Evolutionary conservation across 2,888 invertebrate species (phyloP).

Genomic region (Oscheius onirici): DNA sequence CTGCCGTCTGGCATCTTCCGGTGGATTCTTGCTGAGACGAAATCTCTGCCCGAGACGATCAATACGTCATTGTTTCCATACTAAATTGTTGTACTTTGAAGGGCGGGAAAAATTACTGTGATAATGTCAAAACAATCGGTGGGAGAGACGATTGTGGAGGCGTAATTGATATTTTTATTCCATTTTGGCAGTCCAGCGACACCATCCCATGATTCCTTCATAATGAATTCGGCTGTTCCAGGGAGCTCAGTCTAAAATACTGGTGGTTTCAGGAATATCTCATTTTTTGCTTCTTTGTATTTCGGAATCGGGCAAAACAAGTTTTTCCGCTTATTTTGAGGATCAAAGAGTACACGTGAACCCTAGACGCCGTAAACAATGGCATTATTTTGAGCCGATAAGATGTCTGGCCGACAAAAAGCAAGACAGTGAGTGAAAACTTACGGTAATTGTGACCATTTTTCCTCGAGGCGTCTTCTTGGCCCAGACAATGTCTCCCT

Average conservation of each 20-base stretch:
- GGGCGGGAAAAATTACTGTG: conserved; percentile 44
- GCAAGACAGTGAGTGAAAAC: not conserved
- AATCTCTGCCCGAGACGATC: conserved; percentile 61
- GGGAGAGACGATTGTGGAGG: conserved; percentile 50
- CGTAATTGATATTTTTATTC: conserved; percentile 66
- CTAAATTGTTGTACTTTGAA: conserved; percentile 39
- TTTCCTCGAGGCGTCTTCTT: conserved; percentile 46
- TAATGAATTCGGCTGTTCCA: conserved; percentile 40
- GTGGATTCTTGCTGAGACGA: conserved; percentile 56
- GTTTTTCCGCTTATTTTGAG: no score
- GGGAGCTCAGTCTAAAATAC: conserved; percentile 41
- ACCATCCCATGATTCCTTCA: conserved; percentile 53
- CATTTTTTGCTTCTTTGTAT: not conserved
- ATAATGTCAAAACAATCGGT: conserved; percentile 61
- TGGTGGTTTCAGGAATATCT: no score
- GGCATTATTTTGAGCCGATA: not conserved
- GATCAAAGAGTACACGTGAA: no score
- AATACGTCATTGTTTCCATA: conserved; percentile 64
- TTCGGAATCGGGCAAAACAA: not conserved
- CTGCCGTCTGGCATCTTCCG: conserved; percentile 41
- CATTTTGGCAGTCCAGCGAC: conserved; percentile 56
- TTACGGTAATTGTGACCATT: conserved; percentile 52
- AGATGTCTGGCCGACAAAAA: not conserved
- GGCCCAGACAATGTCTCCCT: conserved; percentile 50
- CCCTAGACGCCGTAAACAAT: no score